These are phyloP conservation scores for Drosophila kambysellisi DNA, from an alignment of 2,888 invertebrate species.

Conservation along the genomic window DNA sequence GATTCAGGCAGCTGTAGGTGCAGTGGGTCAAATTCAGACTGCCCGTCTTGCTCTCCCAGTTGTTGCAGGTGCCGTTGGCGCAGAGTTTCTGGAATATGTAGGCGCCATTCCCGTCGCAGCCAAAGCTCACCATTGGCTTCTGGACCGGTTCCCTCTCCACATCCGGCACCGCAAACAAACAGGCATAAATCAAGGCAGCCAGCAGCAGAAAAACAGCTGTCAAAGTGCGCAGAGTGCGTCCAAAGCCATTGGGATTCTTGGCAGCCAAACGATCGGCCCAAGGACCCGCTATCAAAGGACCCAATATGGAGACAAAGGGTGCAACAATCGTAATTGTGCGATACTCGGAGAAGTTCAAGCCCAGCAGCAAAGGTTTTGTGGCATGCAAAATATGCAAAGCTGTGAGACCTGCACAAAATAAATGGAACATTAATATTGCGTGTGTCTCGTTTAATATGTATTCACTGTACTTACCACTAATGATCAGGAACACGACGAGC, in stretches of 20 bases:
- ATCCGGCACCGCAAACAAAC: slow-evolving; percentile 89
- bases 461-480: slow-evolving; percentile 87
- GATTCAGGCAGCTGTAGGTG: slow-evolving; percentile 89
- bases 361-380: slow-evolving; percentile 86
- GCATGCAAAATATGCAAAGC: slow-evolving; percentile 93
- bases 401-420: slow-evolving; percentile 88
- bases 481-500: slow-evolving; percentile 92
- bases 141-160: slow-evolving; percentile 87
- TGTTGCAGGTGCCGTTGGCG: slow-evolving; percentile 88
- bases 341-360: slow-evolving; percentile 90
- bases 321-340: slow-evolving; percentile 92
- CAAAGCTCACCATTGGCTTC: slow-evolving; percentile 89
- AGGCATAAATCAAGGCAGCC: slow-evolving; percentile 89
- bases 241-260: slow-evolving; percentile 85
- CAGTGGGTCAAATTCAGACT: slow-evolving; percentile 89
- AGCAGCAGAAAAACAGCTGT: slow-evolving; percentile 89
- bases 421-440: background rate
- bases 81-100: slow-evolving; percentile 91
- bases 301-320: slow-evolving; percentile 91
- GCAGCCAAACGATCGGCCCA: slow-evolving; percentile 88
- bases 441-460: background rate
- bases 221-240: slow-evolving; percentile 89
- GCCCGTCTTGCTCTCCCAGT: slow-evolving; percentile 89
- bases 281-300: slow-evolving; percentile 91
- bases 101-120: slow-evolving; percentile 90